Evolutionary conservation across 2,888 invertebrate species (phyloP), one percentile per base, ranked within the genome.

Genomic region (Epistrophe grossulariae): DNA sequence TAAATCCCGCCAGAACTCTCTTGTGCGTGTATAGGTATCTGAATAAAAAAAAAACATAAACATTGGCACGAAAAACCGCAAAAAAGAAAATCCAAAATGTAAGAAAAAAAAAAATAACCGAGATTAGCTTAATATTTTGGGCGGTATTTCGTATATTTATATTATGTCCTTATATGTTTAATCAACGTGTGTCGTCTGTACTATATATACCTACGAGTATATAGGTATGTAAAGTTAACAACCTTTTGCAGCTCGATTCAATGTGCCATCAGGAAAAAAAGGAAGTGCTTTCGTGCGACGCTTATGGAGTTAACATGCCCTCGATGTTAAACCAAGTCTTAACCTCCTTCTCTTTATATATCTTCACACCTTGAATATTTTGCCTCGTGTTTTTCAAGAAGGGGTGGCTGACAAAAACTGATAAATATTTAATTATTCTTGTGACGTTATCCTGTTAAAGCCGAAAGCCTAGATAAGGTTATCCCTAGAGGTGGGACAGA

Each of bases 401-500:
- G 45, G 45, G 66, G 28, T 68, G 60, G 62, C 85, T 85, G 85
- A 71, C 81, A 81, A 81, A 81, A 85, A 81, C 81, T 85, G 85
- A 85, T 85, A 85, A 85, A 85, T 85, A 85, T 85, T 85, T 85
- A 85, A 85, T 85, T 85, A 85, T 81, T 81, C 81, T 62, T 68
- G 84, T 68, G 59, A 74, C 66, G 52, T 70, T 74, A 74, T 70
- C 60, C 52, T 45, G 13, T 19, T 11, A 7, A 17, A 66, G 59
- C 43, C 38, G n/a, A 45, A 78, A 78, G 77, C 50, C 28, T 50
- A 68, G 57, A 57, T 57, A 57, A 35, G 77, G 77, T 73, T 73
- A 80, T 72, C 45, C 60, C 45, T 60, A 10, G 74, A 64, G 71
- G 52, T 62, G 62, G 79, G 57, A 31, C 45, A 64, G 55, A 24